A percentile compares a stretch with the other conserved stretches of the same genome.
Evolutionary conservation across 1,140 invertebrate genomes (phyloP).

Genomic region (Brachionus rotundiformis): DNA sequence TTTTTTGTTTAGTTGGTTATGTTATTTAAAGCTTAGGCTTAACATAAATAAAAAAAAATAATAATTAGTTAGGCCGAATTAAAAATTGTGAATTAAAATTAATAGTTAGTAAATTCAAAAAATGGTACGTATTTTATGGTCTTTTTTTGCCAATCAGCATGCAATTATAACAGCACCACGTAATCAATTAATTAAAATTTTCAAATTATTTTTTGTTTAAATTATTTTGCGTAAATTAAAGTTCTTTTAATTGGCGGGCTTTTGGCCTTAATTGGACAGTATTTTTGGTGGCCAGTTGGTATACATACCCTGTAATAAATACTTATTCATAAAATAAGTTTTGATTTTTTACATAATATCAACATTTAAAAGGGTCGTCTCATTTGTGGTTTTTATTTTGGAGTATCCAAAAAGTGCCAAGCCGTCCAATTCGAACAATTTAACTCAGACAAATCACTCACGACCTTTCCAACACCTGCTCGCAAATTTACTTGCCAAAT

Average conservation of each 20-base stretch:
- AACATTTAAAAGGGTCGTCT: neutral
- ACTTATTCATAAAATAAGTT: too few relatives aligned
- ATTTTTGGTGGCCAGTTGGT: conserved; percentile 30
- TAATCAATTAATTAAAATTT: neutral
- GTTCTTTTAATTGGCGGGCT: conserved; percentile 18
- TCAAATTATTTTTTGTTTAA: too few relatives aligned
- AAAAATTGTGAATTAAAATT: neutral
- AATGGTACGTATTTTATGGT: conserved; percentile 27
- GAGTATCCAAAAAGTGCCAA: conserved; percentile 39
- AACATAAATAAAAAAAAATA: neutral
- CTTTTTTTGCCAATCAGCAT: conserved; percentile 43
- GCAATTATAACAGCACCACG: conserved; percentile 21
- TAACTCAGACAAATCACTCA: neutral
- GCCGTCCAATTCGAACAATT: neutral
- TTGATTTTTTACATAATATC: neutral
- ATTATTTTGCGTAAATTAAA: too few relatives aligned
- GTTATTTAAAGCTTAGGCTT: neutral
- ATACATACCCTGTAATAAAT: conserved; percentile 45
- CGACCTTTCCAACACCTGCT: conserved; percentile 28
- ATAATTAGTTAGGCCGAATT: neutral
- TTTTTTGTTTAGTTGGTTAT: neutral
- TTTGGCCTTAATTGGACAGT: neutral
- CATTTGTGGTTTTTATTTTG: neutral
- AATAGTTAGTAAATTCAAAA: neutral
- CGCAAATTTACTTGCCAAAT: conserved; percentile 8